These are phyloP conservation scores for Molothrus ater DNA, from an alignment of 2,797 vertebrate species.

Conservation along the genomic window DNA sequence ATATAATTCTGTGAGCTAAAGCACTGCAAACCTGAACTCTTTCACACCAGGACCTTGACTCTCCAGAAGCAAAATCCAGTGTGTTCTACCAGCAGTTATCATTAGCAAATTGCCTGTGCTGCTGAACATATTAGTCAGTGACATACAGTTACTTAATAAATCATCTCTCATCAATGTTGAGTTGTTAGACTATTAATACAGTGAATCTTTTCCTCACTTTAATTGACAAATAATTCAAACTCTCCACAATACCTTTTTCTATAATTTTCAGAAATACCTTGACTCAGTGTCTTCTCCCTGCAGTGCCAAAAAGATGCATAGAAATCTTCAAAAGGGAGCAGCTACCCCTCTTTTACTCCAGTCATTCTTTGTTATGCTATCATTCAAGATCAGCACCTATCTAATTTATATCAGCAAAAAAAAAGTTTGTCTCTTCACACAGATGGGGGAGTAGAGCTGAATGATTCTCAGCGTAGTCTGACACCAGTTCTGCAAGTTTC, in stretches of 20 bases:
- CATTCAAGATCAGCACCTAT: neutral
- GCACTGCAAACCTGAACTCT: neutral
- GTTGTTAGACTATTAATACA: neutral
- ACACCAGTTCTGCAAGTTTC: neutral
- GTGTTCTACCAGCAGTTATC: neutral
- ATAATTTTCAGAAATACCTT: neutral
- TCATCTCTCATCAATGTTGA: fast-evolving
- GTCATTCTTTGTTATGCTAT: neutral
- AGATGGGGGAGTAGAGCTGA: neutral
- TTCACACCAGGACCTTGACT: neutral
- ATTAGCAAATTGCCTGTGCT: neutral
- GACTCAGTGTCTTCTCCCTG: neutral
- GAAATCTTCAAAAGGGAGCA: neutral
- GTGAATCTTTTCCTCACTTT: neutral
- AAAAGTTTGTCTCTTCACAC: neutral
- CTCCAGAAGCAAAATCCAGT: neutral
- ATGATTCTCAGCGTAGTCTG: neutral
- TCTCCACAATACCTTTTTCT: neutral
- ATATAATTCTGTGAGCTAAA: neutral
- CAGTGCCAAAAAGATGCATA: neutral
- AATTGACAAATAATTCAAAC: neutral
- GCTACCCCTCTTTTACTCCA: neutral
- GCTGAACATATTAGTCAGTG: neutral
- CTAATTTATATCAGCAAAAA: slow-evolving; percentile 11
- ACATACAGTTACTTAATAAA: neutral